Evolutionary conservation across 2,113 vertebrate species (phyloP).

Genomic region (Himantopus leucocephalus): DNA sequence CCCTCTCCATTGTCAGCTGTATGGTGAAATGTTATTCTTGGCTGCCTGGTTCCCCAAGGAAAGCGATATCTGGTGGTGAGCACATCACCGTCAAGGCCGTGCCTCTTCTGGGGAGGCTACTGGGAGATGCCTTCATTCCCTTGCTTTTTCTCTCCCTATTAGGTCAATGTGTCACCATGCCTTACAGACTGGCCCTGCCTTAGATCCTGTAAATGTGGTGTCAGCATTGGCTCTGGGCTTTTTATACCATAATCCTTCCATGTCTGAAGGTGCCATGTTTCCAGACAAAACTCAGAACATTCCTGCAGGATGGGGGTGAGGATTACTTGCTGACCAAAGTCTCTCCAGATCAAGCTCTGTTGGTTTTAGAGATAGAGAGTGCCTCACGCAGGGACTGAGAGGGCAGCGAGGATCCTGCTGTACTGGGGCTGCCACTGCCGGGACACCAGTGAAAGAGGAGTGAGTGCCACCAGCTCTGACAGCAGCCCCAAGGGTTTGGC

Average conservation of each 20-base stretch:
- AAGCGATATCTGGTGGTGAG: not conserved
- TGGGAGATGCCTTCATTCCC: not conserved
- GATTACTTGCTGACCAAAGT: not conserved
- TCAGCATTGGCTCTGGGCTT: not conserved
- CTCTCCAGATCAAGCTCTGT: not conserved
- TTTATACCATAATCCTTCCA: not conserved
- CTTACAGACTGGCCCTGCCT: not conserved
- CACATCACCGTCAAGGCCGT: not conserved
- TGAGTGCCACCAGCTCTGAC: not conserved
- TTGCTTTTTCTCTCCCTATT: not conserved
- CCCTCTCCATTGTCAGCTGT: not conserved
- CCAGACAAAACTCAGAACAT: not conserved
- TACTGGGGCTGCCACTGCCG: not conserved
- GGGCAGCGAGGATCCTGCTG: not conserved
- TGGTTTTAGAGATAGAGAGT: not conserved
- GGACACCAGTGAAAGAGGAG: not conserved
- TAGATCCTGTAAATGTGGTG: not conserved
- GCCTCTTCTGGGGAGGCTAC: not conserved
- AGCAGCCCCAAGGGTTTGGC: not conserved
- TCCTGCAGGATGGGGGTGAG: not conserved
- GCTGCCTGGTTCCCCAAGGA: not conserved
- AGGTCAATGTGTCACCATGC: not conserved
- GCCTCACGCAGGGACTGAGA: not conserved
- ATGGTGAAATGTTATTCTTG: not conserved
- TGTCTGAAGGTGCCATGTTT: not conserved